These are phyloP conservation scores for Cerastoderma edule DNA, from an alignment of 2,888 invertebrate species.

Conservation along the genomic window DNA sequence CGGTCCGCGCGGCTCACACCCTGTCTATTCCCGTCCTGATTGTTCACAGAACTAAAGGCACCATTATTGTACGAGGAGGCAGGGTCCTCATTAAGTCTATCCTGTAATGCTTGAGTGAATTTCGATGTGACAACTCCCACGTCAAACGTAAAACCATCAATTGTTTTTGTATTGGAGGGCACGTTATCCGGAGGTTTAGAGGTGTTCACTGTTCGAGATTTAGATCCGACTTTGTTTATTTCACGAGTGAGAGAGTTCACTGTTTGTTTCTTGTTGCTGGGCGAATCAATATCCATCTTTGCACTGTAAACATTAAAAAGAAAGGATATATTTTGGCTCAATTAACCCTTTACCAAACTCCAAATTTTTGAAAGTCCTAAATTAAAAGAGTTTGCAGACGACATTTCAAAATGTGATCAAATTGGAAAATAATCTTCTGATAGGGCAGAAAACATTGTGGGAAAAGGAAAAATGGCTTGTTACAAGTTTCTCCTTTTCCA, in stretches of 20 bases:
- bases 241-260: conserved; percentile 37
- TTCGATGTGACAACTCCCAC: conserved; percentile 68
- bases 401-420: no score
- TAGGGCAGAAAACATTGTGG: no score
- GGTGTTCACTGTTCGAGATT: conserved; percentile 29
- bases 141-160: conserved; percentile 67
- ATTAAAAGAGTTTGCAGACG: no score
- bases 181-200: conserved; percentile 13
- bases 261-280: conserved; percentile 31
- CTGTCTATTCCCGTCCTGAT: conserved; percentile 40
- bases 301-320: background rate
- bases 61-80: conserved; percentile 25
- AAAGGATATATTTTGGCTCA: background rate
- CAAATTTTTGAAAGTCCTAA: no score
- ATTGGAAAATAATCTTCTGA: no score
- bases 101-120: conserved; percentile 72
- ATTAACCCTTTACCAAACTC: background rate
- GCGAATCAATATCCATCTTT: conserved; percentile 42
- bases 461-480: no score
- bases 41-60: conserved; percentile 38
- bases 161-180: conserved; percentile 57
- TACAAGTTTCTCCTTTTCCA: no score
- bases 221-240: conserved; percentile 33
- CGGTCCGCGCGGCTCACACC: conserved; percentile 67
- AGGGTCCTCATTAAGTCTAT: conserved; percentile 62